A percentile compares a stretch with the other conserved stretches of the same genome.
Conservation (phyloP, 2,113 vertebrate species). For the Panurus biarmicus region DNA sequence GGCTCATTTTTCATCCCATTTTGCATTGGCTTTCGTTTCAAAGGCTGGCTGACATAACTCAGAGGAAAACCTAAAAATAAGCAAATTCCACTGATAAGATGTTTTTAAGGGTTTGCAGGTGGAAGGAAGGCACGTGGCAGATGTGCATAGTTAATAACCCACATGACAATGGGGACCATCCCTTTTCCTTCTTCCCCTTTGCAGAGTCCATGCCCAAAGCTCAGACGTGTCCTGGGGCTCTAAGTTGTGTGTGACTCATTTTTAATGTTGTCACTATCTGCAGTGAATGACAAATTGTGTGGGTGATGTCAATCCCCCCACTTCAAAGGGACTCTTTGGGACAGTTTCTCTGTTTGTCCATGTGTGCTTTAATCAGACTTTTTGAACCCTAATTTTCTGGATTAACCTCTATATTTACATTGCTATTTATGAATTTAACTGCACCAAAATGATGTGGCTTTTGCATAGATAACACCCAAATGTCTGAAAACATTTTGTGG, state of each 20-base stretch:
- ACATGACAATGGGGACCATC: not conserved
- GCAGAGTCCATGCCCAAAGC: not conserved
- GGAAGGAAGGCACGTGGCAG: not conserved
- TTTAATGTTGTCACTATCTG: not conserved
- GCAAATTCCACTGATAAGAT: not conserved
- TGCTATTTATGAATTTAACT: not conserved
- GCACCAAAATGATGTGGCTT: not conserved
- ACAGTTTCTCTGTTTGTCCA: not conserved
- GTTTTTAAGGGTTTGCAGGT: not conserved
- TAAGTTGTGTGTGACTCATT: not conserved
- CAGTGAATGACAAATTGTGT: not conserved
- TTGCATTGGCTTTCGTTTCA: not conserved
- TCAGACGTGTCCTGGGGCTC: not conserved
- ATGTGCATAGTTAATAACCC: not conserved
- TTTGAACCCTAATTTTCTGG: not conserved
- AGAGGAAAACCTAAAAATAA: constrained; percentile 21
- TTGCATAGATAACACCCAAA: not conserved
- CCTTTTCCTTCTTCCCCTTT: not conserved
- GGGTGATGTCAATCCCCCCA: not conserved
- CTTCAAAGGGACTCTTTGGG: not conserved
- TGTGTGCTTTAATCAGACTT: not conserved
- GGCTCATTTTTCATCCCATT: not conserved
- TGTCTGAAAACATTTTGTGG: not conserved
- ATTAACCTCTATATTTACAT: not conserved
- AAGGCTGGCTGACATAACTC: not conserved